Conservation (phyloP, 2,888 invertebrate species). For the Meta bourneti region DNA sequence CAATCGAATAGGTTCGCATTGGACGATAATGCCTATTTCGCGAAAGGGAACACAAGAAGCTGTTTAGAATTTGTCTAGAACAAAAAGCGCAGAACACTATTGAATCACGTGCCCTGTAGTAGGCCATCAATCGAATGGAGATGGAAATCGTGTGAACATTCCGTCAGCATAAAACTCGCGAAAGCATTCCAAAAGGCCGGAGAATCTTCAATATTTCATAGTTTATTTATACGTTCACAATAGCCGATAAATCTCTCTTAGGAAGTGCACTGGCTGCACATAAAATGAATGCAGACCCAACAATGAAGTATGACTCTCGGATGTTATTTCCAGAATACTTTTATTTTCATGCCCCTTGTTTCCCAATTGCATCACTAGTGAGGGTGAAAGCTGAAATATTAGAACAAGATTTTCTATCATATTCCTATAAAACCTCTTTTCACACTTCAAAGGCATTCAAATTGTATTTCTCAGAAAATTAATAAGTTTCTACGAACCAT, state of each 20-base stretch:
- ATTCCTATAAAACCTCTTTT: no score
- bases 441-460: no score
- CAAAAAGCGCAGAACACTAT: not conserved
- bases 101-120: not conserved
- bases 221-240: constrained; percentile 59
- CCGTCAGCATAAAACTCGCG: constrained; percentile 19
- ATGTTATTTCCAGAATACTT: not conserved
- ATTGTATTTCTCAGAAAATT: no score
- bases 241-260: constrained; percentile 45
- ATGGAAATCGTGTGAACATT: constrained; percentile 42
- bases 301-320: constrained; percentile 11
- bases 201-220: constrained; percentile 34
- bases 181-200: constrained; percentile 18
- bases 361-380: not conserved
- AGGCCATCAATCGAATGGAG: not conserved
- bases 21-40: no score
- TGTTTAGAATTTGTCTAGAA: no score
- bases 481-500: no score
- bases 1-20: no score
- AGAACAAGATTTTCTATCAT: no score
- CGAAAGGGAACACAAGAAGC: no score
- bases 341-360: not conserved
- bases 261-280: constrained; percentile 7
- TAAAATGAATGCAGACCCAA: constrained; percentile 8
- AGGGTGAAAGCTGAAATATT: no score